Evolutionary conservation across 2,113 vertebrate genomes (phyloP).

Genomic region (Smithornis capensis): DNA sequence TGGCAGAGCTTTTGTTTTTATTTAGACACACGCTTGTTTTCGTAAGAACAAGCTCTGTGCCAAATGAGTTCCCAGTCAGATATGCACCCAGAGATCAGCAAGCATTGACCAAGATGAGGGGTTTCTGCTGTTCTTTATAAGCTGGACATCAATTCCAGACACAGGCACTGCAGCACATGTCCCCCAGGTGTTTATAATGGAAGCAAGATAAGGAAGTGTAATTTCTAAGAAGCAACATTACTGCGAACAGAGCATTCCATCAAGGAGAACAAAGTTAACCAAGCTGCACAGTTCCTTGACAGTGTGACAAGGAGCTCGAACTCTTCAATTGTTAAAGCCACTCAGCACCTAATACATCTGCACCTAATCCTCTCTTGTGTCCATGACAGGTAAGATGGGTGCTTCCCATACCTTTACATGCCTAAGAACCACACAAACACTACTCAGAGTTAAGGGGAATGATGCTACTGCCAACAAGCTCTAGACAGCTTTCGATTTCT

Average conservation of each 20-base stretch:
- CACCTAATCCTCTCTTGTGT: not conserved
- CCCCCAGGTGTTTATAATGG: not conserved
- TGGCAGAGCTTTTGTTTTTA: not conserved
- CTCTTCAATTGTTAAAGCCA: not conserved
- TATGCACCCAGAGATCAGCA: not conserved
- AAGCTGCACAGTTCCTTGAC: not conserved
- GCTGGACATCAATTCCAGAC: not conserved
- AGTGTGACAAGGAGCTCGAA: not conserved
- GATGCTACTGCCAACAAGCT: not conserved
- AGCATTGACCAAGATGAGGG: not conserved
- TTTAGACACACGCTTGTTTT: not conserved
- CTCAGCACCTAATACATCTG: not conserved
- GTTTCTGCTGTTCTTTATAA: not conserved
- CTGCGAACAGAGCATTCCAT: fast-evolving
- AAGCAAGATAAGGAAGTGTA: not conserved
- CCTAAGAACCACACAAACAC: fast-evolving
- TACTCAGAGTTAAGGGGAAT: fast-evolving
- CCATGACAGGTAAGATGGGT: not conserved
- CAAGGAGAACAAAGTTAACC: not conserved
- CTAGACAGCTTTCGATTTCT: not conserved
- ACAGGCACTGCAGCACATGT: fast-evolving
- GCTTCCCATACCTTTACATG: fast-evolving
- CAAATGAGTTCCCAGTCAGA: not conserved
- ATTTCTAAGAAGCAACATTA: not conserved
- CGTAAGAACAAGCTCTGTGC: not conserved